Evolutionary conservation across 2,113 vertebrate species (phyloP).

Genomic region (Vombatus ursinus): DNA sequence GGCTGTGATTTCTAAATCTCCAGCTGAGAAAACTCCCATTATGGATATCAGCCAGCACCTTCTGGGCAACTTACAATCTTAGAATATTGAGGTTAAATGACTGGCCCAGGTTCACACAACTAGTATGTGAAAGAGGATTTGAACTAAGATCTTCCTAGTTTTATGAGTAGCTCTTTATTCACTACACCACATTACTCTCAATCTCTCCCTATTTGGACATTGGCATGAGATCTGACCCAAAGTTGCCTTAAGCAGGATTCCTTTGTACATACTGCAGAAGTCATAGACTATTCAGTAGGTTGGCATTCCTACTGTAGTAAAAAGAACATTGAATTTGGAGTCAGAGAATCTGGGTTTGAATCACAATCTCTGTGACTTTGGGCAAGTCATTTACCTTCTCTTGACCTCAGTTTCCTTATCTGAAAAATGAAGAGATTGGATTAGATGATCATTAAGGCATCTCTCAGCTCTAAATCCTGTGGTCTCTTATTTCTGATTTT

Average conservation of each 20-base stretch:
- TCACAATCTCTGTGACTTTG: not conserved
- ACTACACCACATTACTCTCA: not conserved
- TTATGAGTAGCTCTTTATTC: not conserved
- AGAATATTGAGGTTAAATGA: not conserved
- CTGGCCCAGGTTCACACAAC: not conserved
- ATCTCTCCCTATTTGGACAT: not conserved
- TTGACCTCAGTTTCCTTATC: not conserved
- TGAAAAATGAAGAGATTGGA: too few relatives aligned
- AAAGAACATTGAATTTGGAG: not conserved
- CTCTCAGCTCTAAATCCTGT: too few relatives aligned
- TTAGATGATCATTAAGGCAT: too few relatives aligned
- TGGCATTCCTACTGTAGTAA: not conserved
- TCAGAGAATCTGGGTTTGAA: not conserved
- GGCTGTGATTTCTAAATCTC: not conserved
- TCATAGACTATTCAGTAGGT: not conserved
- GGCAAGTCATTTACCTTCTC: not conserved
- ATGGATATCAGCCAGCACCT: not conserved
- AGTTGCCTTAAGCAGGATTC: not conserved
- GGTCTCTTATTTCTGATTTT: too few relatives aligned
- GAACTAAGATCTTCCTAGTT: not conserved
- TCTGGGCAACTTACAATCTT: not conserved
- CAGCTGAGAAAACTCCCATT: not conserved
- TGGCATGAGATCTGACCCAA: not conserved
- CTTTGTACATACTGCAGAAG: not conserved
- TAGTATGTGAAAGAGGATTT: too few relatives aligned